Percentiles rank a stretch among this genome's conserved stretches.
Evolutionary conservation across 2,113 vertebrate genomes (phyloP).

Genomic region (Aythya baeri): DNA sequence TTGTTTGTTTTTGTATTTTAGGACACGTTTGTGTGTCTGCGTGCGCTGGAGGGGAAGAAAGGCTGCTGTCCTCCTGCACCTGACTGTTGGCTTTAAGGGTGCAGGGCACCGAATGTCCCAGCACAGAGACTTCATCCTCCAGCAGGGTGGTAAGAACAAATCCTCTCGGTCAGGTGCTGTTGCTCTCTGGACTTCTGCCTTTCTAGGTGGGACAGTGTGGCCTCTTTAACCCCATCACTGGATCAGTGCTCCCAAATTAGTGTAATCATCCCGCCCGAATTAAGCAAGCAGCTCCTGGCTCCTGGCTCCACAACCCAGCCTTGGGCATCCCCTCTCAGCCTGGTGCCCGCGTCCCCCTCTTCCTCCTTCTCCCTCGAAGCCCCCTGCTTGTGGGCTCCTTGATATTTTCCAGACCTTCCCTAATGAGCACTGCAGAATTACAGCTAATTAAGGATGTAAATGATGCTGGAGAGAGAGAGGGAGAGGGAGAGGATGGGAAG

Average conservation of each 20-base stretch:
- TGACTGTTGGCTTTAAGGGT: neutral
- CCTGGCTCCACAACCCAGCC: neutral
- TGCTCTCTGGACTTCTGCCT: neutral
- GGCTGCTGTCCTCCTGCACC: neutral
- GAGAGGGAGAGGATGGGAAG: slow-evolving; percentile 20
- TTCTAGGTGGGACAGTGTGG: neutral
- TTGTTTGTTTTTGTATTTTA: neutral
- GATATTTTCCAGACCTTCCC: slow-evolving; percentile 79
- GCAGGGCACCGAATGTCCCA: neutral
- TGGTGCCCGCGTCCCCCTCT: neutral
- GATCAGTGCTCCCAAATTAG: neutral
- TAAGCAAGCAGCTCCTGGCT: neutral
- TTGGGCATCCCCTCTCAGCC: slow-evolving; percentile 5
- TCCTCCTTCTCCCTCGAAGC: slow-evolving; percentile 2
- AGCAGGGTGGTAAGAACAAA: neutral
- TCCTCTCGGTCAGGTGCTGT: neutral
- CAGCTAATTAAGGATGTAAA: slow-evolving; percentile 92
- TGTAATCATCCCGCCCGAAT: neutral
- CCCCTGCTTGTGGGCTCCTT: slow-evolving; percentile 72
- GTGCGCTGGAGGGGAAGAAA: neutral
- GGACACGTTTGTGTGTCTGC: neutral
- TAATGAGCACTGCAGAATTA: slow-evolving; percentile 88
- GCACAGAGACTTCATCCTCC: neutral
- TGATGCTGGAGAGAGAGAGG: slow-evolving; percentile 83
- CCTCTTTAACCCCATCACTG: neutral